Conservation (phyloP, 2,797 vertebrate species). For the Numenius phaeopus region DNA sequence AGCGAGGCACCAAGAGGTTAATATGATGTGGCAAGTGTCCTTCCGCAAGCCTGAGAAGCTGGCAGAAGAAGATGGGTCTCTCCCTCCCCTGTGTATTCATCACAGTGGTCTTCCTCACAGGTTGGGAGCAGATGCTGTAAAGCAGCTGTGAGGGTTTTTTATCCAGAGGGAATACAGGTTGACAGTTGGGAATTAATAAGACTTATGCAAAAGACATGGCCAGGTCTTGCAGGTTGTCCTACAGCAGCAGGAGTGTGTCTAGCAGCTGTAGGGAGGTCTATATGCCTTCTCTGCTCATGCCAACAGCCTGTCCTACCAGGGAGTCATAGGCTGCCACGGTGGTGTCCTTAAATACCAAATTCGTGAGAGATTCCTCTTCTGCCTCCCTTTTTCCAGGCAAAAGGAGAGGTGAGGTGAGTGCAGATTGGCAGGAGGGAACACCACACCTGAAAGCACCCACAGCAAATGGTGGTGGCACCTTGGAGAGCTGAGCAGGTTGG, state of each 20-base stretch:
- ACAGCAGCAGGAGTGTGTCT: background rate
- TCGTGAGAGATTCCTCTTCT: background rate
- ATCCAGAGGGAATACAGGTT: background rate
- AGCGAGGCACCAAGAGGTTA: background rate
- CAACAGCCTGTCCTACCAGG: background rate
- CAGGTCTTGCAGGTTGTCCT: background rate
- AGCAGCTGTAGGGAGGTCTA: background rate
- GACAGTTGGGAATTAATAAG: background rate
- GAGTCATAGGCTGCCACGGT: background rate
- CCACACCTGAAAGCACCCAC: background rate
- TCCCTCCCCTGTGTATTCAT: background rate
- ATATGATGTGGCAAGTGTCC: background rate
- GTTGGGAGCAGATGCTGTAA: background rate
- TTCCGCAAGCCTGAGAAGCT: background rate
- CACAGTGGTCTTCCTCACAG: background rate
- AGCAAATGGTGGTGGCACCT: background rate
- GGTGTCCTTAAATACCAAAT: background rate
- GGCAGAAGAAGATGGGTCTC: background rate
- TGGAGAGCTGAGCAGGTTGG: background rate
- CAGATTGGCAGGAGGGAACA: rapidly evolving
- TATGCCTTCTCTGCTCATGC: background rate
- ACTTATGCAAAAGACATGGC: background rate
- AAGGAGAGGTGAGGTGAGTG: background rate
- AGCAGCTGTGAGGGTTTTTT: background rate
- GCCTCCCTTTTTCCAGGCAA: background rate